Evolutionary conservation across 2,113 vertebrate genomes (phyloP), one percentile per base, ranked within the genome.

Genomic region (Dipodomys merriami): DNA sequence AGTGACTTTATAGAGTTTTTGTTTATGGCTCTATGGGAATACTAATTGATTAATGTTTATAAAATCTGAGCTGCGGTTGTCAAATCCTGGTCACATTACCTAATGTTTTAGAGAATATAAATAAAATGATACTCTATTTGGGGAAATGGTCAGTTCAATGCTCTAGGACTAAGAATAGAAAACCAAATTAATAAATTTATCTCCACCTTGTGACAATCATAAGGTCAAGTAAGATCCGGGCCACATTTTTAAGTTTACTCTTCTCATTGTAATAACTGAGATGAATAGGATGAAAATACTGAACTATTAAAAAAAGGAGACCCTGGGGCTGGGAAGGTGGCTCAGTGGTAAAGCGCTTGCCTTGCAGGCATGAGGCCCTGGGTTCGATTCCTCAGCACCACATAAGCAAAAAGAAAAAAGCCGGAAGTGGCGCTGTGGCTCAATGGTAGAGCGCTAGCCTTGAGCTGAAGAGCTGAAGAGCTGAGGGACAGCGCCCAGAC

Each of bases 251-350:
- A 49, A 29, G 80, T 49, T 35, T 88, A 1, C 44, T 5, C 6
- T 20, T 90, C n/a, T 20, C 9, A 89, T 91, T 83, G 7, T 73
- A 88, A 85, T 82, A 69, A 64, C 72, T 79, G 16, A 73, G 27
- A 76, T 69, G 80, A 90, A 76, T 9, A 74, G 33, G 69, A 80
- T 53, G 49, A 19, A 80, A 91, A 74, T 1, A 90, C 30, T 62
- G 7, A 83, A 44, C 39, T 74, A 39, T 88, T 13, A 53, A 78
- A 74, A 88, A 87, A 83, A 30, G 1, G 82, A 25, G 19, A 30
- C 7, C 33, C 81, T 0, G 72, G 30, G n/a, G n/a, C n/a, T n/a
- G n/a, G n/a, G n/a, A n/a, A n/a, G n/a, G n/a, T n/a, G n/a, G n/a
- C n/a, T n/a, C n/a, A n/a, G n/a, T n/a, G n/a, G n/a, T n/a, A n/a